phyloP scores from a whole-genome alignment of 2,113 vertebrate species.

The Equus quagga region DNA sequence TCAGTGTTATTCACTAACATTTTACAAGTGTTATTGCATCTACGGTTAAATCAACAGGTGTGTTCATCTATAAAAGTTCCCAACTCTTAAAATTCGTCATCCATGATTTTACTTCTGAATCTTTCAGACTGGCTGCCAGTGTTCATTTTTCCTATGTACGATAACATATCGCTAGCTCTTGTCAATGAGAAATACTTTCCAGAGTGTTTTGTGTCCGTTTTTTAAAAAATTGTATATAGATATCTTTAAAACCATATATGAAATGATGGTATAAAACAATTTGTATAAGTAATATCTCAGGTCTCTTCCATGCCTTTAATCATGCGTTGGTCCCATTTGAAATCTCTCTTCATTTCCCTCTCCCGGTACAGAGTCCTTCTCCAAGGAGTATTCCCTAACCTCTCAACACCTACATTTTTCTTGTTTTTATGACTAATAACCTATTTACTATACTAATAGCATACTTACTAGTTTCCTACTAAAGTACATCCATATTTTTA shows the following conservation, averaged over 20 bases:
- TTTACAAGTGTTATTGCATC: not conserved
- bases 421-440: not conserved
- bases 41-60: not conserved
- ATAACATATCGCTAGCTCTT: not conserved
- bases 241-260: not conserved
- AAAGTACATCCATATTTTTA: not conserved
- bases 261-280: not conserved
- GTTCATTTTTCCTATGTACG: not conserved
- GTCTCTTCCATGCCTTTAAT: not conserved
- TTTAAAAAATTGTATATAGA: not conserved
- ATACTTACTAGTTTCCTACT: not conserved
- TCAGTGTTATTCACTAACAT: not conserved
- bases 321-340: not conserved
- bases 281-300: not conserved
- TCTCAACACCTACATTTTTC: not conserved
- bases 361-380: not conserved
- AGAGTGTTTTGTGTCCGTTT: not conserved
- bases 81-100: not conserved
- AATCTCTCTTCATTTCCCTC: not conserved
- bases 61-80: not conserved
- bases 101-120: conserved; percentile 2
- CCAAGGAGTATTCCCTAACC: not conserved
- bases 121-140: not conserved
- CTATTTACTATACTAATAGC: not conserved
- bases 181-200: not conserved